Base-by-base conservation (phyloP, 2,888 invertebrate species). In the Eueremaeus valkanovi region DNA sequence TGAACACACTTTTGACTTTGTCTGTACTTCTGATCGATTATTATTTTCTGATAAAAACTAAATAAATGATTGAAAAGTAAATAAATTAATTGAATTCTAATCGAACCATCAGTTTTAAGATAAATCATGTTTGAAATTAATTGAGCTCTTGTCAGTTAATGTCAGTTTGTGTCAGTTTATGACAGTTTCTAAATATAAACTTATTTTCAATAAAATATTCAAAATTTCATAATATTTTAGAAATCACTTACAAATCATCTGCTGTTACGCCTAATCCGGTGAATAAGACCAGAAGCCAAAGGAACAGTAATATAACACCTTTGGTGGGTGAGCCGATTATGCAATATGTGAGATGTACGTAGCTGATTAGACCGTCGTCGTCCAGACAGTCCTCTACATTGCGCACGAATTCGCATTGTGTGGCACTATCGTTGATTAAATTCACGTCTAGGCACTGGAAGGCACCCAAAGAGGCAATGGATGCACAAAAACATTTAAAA, bases 231-330 rank as follows among this genome's bases (percentile, higher is more conserved):
- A 45, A 45, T n/a, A 24, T 24, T 3, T 55, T 27, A 3, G 3
- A 55, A 31, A 58, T 13, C 2, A 66, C 85, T 85, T 83, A 88
- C 88, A 87, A 88, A 82, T 85, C 85, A 81, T 88, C 87, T 1
- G 88, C 86, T 0, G 86, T 86, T 1, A 84, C 84, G 5, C 86
- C 88, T 55, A 88, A 82, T 18, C 86, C 84, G 58, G 86, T 81
- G 79, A 88, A 88, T 73, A 88, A 81, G 77, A 87, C 84, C 0
- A 85, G 73, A 78, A 86, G 82, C 86, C 86, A 87, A 0, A 85
- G 9, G 45, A 84, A 82, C 78, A 82, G 77, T 29, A 83, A 76
- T 5, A 82, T 51, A 8, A 82, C 76, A 0, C 80, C 81, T 31
- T 77, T 68, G 21, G 49, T 55, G 0, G 63, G 42, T 3, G 78